Evolutionary conservation across 2,888 invertebrate genomes (phyloP), one percentile per base, ranked within the genome.

Genomic region (Machimus rusticus): DNA sequence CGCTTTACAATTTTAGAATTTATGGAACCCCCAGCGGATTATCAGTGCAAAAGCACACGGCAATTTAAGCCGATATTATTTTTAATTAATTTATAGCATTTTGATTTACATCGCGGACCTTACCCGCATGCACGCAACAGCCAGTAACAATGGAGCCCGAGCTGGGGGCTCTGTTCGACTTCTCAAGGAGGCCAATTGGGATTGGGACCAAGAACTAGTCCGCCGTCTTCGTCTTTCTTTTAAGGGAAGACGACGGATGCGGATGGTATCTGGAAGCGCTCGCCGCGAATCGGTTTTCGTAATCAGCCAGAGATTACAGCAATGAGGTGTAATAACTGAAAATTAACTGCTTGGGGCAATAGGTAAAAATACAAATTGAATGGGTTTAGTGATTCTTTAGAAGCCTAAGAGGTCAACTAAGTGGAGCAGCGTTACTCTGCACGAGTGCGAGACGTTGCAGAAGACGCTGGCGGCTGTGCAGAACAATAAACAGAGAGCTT

Each of bases 1-100:
- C 16, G 14, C 34, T 81, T 81, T 81, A 81, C 55, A 55, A 46
- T 28, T 51, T 37, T n/a, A 81, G 31, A 81, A 51, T 51, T 81
- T 81, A 51, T 81, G 55, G 37, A 31, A 14, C 55, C 81, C 28
- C 81, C 66, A 66, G 66, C 81, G 51, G 81, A 46, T 81, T 81
- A 81, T 81, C 81, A 55, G 51, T 55, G 81, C 81, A 81, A 81
- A 55, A 55, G 81, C 55, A 51, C 8, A 8, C 34, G 46, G n/a
- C 23, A 81, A 81, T 81, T 81, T 51, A 55, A 81, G 81, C 46
- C 34, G 16, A 81, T 81, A 28, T 81, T 81, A 81, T 81, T 81
- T 81, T 81, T 81, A 81, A 55, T 81, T 51, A 81, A 81, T 81
- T 81, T 81, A 81, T 81, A 55, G 81, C 81, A 81, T 81, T 81